Conservation (phyloP, 2,797 vertebrate species). For the Platalea minor region DNA sequence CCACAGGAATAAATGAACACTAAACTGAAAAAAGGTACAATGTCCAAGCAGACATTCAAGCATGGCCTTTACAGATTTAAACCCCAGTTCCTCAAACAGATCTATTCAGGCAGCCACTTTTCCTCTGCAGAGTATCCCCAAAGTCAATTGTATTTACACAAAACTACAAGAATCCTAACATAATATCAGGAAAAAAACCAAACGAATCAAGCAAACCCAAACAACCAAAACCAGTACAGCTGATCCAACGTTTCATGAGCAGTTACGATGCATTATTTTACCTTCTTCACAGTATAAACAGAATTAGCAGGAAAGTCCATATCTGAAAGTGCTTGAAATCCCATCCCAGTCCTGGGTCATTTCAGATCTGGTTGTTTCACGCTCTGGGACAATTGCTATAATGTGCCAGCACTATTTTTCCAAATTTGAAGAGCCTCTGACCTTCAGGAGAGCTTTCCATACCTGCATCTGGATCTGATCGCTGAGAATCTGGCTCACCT, state of each 20-base stretch:
- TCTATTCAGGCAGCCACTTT: neutral
- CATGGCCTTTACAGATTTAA: neutral
- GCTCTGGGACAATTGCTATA: neutral
- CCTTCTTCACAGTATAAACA: neutral
- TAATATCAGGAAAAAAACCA: neutral
- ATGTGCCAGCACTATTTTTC: neutral
- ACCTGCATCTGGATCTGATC: slow-evolving; percentile 30
- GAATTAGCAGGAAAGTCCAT: neutral
- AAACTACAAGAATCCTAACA: neutral
- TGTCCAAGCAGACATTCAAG: neutral
- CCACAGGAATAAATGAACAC: neutral
- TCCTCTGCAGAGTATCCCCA: neutral
- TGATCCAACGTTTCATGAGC: neutral
- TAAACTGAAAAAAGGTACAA: neutral
- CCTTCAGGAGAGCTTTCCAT: neutral
- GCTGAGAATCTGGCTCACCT: neutral
- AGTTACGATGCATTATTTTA: neutral
- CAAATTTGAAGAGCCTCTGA: neutral
- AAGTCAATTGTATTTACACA: neutral
- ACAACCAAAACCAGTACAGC: neutral
- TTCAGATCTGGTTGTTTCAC: neutral
- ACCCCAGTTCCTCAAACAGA: neutral
- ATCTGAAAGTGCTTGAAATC: neutral
- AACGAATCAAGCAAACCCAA: neutral
- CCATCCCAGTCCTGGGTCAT: neutral